phyloP scores from a whole-genome alignment of 2,113 vertebrate species.

The Lipotes vexillifer region DNA sequence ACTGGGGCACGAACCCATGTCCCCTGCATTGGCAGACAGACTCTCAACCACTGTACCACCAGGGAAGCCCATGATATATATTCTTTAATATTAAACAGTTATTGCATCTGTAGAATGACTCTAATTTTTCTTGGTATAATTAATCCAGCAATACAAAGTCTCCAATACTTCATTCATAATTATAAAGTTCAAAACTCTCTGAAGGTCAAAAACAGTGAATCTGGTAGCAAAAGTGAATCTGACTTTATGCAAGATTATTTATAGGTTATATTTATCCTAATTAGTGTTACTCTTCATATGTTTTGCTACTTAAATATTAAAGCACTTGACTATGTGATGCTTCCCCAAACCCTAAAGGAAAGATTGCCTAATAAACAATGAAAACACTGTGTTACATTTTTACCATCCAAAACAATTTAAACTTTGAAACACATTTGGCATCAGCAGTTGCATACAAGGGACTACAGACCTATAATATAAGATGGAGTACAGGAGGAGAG shows the following conservation, averaged over 20 bases:
- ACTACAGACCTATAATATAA: background rate
- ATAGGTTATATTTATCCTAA: background rate
- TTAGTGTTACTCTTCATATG: background rate
- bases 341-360: background rate
- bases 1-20: too few relatives aligned
- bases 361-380: background rate
- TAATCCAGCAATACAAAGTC: background rate
- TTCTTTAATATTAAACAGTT: background rate
- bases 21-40: too few relatives aligned
- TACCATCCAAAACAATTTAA: background rate
- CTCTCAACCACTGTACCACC: too few relatives aligned
- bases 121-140: background rate
- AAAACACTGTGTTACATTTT: background rate
- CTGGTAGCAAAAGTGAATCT: background rate
- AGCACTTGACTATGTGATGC: background rate
- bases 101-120: background rate
- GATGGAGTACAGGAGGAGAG: background rate
- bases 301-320: background rate
- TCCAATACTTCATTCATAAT: background rate
- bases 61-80: too few relatives aligned
- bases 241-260: background rate
- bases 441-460: background rate
- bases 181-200: background rate
- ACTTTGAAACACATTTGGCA: background rate
- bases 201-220: background rate